These are phyloP conservation scores for Schizopygopsis pylzovi DNA, from an alignment of 2,797 vertebrate species.

Conservation along the genomic window DNA sequence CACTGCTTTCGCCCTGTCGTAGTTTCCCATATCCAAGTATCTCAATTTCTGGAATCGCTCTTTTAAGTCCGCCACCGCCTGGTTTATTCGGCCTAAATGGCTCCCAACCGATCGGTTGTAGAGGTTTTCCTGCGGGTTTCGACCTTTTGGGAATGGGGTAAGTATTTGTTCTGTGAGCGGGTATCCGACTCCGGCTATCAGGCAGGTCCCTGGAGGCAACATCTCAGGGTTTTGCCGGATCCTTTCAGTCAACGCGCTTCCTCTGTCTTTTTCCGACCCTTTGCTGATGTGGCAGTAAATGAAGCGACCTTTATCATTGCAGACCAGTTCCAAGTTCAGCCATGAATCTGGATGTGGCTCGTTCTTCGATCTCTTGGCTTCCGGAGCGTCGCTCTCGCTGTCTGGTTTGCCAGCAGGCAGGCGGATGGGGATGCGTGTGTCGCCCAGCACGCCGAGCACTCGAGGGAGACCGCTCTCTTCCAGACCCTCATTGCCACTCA, in stretches of 20 bases:
- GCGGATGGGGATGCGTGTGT: slow-evolving; percentile 76
- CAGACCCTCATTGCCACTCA: slow-evolving; percentile 42
- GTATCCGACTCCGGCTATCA: slow-evolving; percentile 72
- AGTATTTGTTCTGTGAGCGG: slow-evolving; percentile 73
- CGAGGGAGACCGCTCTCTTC: slow-evolving; percentile 61
- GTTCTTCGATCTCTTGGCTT: slow-evolving; percentile 69
- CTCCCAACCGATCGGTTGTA: slow-evolving; percentile 71
- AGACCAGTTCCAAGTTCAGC: slow-evolving; percentile 76
- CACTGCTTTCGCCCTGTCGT: slow-evolving; percentile 70
- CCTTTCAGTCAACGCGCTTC: slow-evolving; percentile 63
- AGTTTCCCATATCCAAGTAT: slow-evolving; percentile 76
- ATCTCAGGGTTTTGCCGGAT: slow-evolving; percentile 67
- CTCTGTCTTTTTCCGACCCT: slow-evolving; percentile 70
- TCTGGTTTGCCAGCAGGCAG: slow-evolving; percentile 68
- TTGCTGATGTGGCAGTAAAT: slow-evolving; percentile 72
- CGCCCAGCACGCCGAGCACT: slow-evolving; percentile 76
- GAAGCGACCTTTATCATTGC: slow-evolving; percentile 69
- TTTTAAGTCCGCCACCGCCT: slow-evolving; percentile 70
- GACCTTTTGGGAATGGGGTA: slow-evolving; percentile 66
- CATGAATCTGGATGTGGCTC: slow-evolving; percentile 74
- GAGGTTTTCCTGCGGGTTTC: slow-evolving; percentile 68
- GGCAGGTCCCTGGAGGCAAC: slow-evolving; percentile 71
- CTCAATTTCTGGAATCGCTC: slow-evolving; percentile 73
- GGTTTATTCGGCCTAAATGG: slow-evolving; percentile 70
- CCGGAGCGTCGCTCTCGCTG: slow-evolving; percentile 61